Base-by-base conservation (phyloP, 1,140 invertebrate species). In the Oedothorax gibbosus region DNA sequence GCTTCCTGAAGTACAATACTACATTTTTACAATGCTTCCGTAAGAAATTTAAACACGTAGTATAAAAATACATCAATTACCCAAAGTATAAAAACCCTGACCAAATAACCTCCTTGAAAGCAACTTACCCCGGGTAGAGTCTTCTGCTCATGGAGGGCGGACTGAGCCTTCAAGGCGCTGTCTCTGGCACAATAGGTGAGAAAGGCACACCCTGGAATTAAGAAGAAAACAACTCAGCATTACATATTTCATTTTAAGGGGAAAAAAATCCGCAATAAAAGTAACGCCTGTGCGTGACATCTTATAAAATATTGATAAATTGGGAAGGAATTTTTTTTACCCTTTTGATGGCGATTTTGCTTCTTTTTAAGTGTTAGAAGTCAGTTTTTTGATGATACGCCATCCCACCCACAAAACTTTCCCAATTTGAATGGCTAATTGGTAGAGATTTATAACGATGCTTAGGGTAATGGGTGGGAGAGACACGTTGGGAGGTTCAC, bases 161-260 rank as follows among this genome's bases (percentile, higher is more conserved):
- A 93, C 92, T 98, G 96, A 90, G 96, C 97, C 92, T 93, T 95
- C 89, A 95, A 92, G 88, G 96, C 96, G 92, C 95, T 97, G 91
- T 98, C 97, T 90, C 96, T 94, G 91, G 94, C 95, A 91, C 96
- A 98, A 92, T 98, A 98, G 88, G 97, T 99, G 90, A 99, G 93
- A 92, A 99, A 98, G 89, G 97, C 97, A 93, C 97, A 98, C 90
- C 96, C 96, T 97, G 93, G 93, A 79, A 83, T 89, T 91, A 78
- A 21, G 35, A 50, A n/a, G 65, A 71, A 71, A 71, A 71, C 68
- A 71, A 71, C 68, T 71, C 68, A 71, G 49, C 69, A 75, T 75
- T 57, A 56, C 72, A 75, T 20, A 57, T 56, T 75, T 75, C 72
- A n/a, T 71, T n/a, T 53, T 75, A 57, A 57, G 51, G 14, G 20